Base-by-base conservation (phyloP, 2,113 vertebrate species). In the Oceanodroma tethys region DNA sequence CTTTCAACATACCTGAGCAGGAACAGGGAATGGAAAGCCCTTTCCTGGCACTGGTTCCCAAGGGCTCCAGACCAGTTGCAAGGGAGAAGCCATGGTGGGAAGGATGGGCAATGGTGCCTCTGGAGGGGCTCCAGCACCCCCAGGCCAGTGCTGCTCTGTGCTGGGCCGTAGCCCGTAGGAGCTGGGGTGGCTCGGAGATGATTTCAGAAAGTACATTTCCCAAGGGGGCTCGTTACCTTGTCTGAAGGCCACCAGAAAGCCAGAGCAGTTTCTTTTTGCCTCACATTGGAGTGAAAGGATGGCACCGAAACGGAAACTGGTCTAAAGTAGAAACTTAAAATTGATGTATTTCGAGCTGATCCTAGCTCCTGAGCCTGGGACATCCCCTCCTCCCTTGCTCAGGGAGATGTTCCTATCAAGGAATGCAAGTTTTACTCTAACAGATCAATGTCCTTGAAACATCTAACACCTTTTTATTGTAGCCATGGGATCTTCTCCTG, bases 281-380 rank as follows among this genome's bases (percentile, higher is more conserved):
- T 70, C 22, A 30, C 11, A 47, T 16, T 9, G 11, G 14, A 36
- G 22, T 7, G 6, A 68, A 79, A 79, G 11, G 48, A 19, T 47
- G 42, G 27, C 34, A 72, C 25, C 1, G 0, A 30, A 73, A 53
- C 2, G 2, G 66, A 63, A 52, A 43, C 4, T 6, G 9, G 5
- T 63, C 50, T 82, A 10, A 86, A 52, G 47, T 1, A 56, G 47
- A 66, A 80, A 45, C 7, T 27, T 71, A 36, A 85, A 74, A 53
- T 36, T 27, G 6, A 62, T 11, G 11, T 29, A 32, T 27, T 74
- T 32, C 4, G 4, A 75, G 26, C 29, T 71, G 47, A 71, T 58
- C 21, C 40, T 80, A 20, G 13, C 52, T 80, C 4, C 29, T 25
- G 32, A 74, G 52, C 43, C 71, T 68, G 52, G 29, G 32, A 67